Conservation (phyloP, 2,888 invertebrate genomes). For the Lepidonotus clava region DNA sequence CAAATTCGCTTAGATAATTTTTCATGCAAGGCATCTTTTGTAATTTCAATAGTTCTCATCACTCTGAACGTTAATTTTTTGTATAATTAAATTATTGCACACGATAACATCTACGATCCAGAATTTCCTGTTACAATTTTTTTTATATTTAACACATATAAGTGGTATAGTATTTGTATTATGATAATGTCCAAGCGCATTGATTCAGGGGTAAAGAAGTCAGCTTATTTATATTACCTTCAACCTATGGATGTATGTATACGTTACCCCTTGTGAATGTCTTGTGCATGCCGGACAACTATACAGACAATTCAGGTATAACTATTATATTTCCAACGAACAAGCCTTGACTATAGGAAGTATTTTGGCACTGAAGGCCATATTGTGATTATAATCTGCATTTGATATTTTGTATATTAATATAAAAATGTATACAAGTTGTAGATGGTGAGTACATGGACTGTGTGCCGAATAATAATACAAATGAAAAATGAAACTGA, state of each 20-base stretch:
- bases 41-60: conserved; percentile 47
- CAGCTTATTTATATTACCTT: conserved; percentile 48
- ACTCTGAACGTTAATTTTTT: conserved; percentile 26
- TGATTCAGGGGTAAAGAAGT: conserved; percentile 48
- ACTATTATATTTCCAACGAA: conserved; percentile 52
- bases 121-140: conserved; percentile 32
- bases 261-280: conserved; percentile 35
- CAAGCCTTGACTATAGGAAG: conserved; percentile 54
- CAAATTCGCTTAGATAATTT: conserved; percentile 56
- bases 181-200: conserved; percentile 40
- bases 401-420: conserved; percentile 55
- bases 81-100: conserved; percentile 45
- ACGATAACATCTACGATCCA: conserved; percentile 2
- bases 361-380: conserved; percentile 53
- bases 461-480: conserved; percentile 51
- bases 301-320: conserved; percentile 50
- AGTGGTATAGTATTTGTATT: conserved; percentile 46
- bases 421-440: conserved; percentile 50
- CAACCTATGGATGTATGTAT: conserved; percentile 42
- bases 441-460: conserved; percentile 50
- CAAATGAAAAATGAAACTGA: conserved; percentile 49
- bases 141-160: conserved; percentile 24
- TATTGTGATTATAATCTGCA: conserved; percentile 55
- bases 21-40: conserved; percentile 54
- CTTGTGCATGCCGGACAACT: conserved; percentile 50